Percentiles rank a stretch among this genome's conserved stretches.
Evolutionary conservation across 2,797 vertebrate genomes (phyloP).

Genomic region (Alcedo quadribrachys): DNA sequence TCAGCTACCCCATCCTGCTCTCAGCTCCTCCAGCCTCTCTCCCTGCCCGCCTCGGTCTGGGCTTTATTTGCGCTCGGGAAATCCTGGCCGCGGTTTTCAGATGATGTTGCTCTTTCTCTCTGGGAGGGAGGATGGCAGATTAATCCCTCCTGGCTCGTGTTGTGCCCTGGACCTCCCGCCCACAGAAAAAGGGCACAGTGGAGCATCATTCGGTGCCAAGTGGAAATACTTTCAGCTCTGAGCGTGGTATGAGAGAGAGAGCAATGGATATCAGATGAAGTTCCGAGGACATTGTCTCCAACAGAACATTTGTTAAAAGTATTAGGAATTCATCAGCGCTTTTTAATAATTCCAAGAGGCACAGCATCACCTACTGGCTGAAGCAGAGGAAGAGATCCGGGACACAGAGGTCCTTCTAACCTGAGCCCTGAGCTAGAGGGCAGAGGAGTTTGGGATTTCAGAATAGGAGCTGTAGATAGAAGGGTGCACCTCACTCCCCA

Average conservation of each 20-base stretch:
- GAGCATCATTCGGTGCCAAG: neutral
- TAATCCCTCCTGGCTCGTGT: neutral
- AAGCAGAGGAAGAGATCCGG: neutral
- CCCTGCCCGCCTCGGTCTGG: fast-evolving
- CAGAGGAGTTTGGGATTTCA: neutral
- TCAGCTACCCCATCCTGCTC: neutral
- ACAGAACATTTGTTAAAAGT: neutral
- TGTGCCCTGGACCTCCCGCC: neutral
- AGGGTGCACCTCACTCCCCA: neutral
- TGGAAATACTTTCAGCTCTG: neutral
- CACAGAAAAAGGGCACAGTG: neutral
- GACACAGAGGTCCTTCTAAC: neutral
- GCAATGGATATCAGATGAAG: neutral
- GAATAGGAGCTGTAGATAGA: neutral
- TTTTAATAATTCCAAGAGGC: neutral
- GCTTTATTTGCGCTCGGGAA: neutral
- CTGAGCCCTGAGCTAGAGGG: neutral
- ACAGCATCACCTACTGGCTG: slow-evolving; percentile 52
- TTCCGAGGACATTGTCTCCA: neutral
- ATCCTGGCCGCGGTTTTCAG: neutral
- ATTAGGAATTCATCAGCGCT: neutral
- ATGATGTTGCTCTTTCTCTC: neutral
- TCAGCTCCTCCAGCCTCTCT: neutral
- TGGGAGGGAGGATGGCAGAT: neutral
- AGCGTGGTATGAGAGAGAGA: neutral